Base-by-base conservation (phyloP, 2,888 invertebrate species). In the Erpobdella octoculata region DNA sequence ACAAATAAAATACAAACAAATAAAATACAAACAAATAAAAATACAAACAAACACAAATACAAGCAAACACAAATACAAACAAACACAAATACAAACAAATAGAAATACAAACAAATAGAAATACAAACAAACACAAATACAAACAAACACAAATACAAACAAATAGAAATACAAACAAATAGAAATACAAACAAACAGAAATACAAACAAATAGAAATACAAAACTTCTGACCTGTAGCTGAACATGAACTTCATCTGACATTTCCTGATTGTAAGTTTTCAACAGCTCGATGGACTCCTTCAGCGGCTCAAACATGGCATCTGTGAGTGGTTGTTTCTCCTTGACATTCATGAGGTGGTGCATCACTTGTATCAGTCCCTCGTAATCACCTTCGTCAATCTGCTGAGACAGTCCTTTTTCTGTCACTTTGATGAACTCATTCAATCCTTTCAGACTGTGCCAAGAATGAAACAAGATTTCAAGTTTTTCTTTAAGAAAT, bases 221-320 rank as follows among this genome's bases (percentile, higher is more conserved):
- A 37, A 35, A 41, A 31, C 6, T 9, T 5, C 37, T 18, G 12
- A 89, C 89, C 86, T 90, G 89, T 59, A 96, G 84, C 75, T 93
- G 87, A 5, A 92, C 90, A 81, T 94, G 93, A 0, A 95, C 92
- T 85, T 93, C 93, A 83, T 96, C 95, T 0, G 95, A 92, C 80
- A 96, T 91, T 82, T 96, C 95, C 87, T 93, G 93, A 79, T 94
- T 93, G 81, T 95, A 96, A 79, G 91, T 91, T 83, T 93, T 93
- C 0, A 96, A 85, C 6, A 96, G 85, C 79, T 93, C 92, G 77
- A 95, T 92, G 8, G 92, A 94, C 82, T 93, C 92, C 77, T 91
- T 90, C 71, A 96, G 86, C 0, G 96, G 95, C 74, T 90, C 91
- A 82, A 96, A 96, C 93, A 96, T 94, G 78, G 91, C 92, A 81